Evolutionary conservation across 2,113 vertebrate species (phyloP).

Genomic region (Tupaia chinensis): DNA sequence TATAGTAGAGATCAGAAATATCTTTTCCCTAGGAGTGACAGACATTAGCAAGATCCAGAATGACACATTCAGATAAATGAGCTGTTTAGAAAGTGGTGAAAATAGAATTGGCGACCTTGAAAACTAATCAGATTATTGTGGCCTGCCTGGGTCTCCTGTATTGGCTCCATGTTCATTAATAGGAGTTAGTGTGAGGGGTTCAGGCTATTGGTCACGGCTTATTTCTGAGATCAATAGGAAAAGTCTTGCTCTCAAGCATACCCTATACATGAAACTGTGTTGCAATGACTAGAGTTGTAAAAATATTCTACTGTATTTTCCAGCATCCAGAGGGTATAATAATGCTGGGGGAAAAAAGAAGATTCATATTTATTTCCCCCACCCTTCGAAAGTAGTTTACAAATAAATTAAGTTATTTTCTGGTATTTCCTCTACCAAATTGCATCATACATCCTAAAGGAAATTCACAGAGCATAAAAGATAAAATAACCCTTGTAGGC

Average conservation of each 20-base stretch:
- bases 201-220: background rate
- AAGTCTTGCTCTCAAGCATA: background rate
- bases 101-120: background rate
- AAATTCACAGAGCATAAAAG: conserved; percentile 50
- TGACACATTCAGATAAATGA: background rate
- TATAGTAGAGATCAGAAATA: background rate
- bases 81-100: background rate
- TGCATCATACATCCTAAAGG: conserved; percentile 60
- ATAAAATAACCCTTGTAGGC: conserved; percentile 68
- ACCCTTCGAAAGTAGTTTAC: conserved; percentile 68
- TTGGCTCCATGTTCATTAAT: background rate
- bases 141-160: background rate
- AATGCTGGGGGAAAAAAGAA: background rate
- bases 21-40: background rate
- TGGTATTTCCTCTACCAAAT: conserved; percentile 14
- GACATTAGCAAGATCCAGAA: background rate
- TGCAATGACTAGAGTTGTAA: conserved; percentile 15
- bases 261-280: background rate
- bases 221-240: conserved; percentile 20
- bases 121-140: background rate
- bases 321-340: conserved; percentile 46
- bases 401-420: conserved; percentile 71
- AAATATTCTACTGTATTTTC: conserved; percentile 15
- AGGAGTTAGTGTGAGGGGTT: background rate
- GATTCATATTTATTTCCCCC: conserved; percentile 67